Evolutionary conservation across 2,888 invertebrate species (phyloP).

Genomic region (Hybos culiciformis): DNA sequence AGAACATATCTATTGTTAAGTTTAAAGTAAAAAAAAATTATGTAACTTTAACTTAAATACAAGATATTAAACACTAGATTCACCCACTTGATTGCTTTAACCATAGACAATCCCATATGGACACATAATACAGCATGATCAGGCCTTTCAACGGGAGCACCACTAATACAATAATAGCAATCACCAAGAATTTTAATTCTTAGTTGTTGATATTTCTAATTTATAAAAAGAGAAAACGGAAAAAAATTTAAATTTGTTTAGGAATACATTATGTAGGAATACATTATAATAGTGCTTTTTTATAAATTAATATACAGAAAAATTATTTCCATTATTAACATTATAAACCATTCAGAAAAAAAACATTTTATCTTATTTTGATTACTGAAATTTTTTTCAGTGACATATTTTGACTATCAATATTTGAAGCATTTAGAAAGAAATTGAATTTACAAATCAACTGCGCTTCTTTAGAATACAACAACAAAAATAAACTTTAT

Average conservation of each 20-base stretch:
- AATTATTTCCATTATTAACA: too few relatives aligned
- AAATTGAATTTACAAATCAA: too few relatives aligned
- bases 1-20: slow-evolving; percentile 2
- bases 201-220: slow-evolving; percentile 80
- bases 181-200: slow-evolving; percentile 93
- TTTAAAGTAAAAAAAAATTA: slow-evolving; percentile 8
- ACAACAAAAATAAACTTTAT: too few relatives aligned
- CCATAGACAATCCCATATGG: slow-evolving; percentile 94
- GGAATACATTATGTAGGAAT: too few relatives aligned
- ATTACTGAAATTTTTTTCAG: too few relatives aligned
- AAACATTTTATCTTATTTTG: too few relatives aligned
- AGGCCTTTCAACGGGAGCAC: slow-evolving; percentile 76
- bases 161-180: slow-evolving; percentile 96
- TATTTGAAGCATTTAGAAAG: too few relatives aligned
- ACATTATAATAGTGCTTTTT: too few relatives aligned
- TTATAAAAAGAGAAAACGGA: slow-evolving; percentile 7
- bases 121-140: slow-evolving; percentile 90
- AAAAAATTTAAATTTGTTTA: neutral
- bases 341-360: too few relatives aligned
- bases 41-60: neutral
- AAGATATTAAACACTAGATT: neutral
- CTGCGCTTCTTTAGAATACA: too few relatives aligned
- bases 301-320: too few relatives aligned
- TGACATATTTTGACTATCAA: too few relatives aligned
- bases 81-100: slow-evolving; percentile 87